Base-by-base conservation (phyloP, 2,888 invertebrate genomes). In the Trachelus troglodyta region DNA sequence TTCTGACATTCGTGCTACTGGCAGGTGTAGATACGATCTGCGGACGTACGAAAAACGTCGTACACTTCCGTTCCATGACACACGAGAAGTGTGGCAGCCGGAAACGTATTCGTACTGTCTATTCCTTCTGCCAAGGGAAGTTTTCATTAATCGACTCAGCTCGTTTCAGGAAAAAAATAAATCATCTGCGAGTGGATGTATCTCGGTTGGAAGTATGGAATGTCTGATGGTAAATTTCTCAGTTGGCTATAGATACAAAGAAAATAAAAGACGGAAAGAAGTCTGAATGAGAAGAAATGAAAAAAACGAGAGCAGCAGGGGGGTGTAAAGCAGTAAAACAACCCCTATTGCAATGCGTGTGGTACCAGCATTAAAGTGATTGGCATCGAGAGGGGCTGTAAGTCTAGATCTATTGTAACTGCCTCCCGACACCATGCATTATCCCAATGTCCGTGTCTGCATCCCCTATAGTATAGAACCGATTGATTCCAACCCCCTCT, bases 11-110 rank as follows among this genome's bases (percentile, higher is more conserved):
- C 79, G 40, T 81, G 77, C 77, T 74, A 35, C 71, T 80, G 81
- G 79, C 81, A 79, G 78, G 76, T 77, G 80, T 77, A 80, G 79
- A 82, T 79, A 78, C 81, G 78, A 83, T 83, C 81, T 71, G 73
- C 77, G 73, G 80, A 77, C 78, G 75, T 74, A 74, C 79, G 75
- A 23, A 56, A 56, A 56, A 56, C 40, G 15, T 40, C 40, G 40
- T 40, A 15, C 40, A 40, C 40, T 15, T 40, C 40, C 15, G 15
- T 40, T 40, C 6, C 40, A 15, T 40, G 15, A 0, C 40, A 40
- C 56, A 56, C 23, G 56, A 23, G 56, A 56, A 56, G 56, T 23
- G 56, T 56, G 56, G 9, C 23, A 2, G 23, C 56, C 3, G 56
- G 56, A 56, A 23, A 15, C 9, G 9, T 56, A 2, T 9, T 23